These are phyloP conservation scores for Scartelaos histophorus DNA, from an alignment of 2,113 vertebrate species.

Conservation along the genomic window DNA sequence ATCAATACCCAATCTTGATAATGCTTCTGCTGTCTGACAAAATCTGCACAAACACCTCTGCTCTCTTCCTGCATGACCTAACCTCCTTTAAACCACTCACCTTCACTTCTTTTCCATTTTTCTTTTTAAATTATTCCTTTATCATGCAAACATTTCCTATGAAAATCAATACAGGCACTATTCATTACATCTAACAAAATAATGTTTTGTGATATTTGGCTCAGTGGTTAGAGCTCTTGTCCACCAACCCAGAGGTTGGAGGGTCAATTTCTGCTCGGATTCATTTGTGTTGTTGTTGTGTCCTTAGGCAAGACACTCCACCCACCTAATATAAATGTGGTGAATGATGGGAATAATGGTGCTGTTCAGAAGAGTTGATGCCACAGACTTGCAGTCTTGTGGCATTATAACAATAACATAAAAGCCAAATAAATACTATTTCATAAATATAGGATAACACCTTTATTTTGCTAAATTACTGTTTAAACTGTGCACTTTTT, in stretches of 20 bases:
- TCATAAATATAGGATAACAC: constrained; percentile 18
- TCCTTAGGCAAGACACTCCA: too few species aligned
- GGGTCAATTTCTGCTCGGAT: too few species aligned
- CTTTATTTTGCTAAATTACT: too few species aligned
- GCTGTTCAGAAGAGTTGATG: too few species aligned
- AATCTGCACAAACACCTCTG: constrained; percentile 65
- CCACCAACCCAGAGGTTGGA: too few species aligned
- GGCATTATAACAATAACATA: too few species aligned
- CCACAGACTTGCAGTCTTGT: too few species aligned
- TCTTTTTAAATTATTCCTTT: constrained; percentile 83
- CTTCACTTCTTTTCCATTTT: not conserved
- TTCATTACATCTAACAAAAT: constrained; percentile 90
- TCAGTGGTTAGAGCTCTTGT: too few species aligned
- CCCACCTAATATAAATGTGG: too few species aligned
- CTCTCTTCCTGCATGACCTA: constrained; percentile 41
- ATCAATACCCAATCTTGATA: constrained; percentile 96
- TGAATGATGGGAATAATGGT: too few species aligned
- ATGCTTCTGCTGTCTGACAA: constrained; percentile 87
- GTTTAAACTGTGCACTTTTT: too few species aligned
- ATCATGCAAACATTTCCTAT: constrained; percentile 93
- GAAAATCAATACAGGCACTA: constrained; percentile 91
- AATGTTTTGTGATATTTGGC: constrained; percentile 77
- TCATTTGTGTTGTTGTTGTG: too few species aligned
- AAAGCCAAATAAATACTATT: constrained; percentile 81
- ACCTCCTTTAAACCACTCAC: constrained; percentile 45